phyloP scores from a whole-genome alignment of 2,888 invertebrate species.

The Lithodes maja region DNA sequence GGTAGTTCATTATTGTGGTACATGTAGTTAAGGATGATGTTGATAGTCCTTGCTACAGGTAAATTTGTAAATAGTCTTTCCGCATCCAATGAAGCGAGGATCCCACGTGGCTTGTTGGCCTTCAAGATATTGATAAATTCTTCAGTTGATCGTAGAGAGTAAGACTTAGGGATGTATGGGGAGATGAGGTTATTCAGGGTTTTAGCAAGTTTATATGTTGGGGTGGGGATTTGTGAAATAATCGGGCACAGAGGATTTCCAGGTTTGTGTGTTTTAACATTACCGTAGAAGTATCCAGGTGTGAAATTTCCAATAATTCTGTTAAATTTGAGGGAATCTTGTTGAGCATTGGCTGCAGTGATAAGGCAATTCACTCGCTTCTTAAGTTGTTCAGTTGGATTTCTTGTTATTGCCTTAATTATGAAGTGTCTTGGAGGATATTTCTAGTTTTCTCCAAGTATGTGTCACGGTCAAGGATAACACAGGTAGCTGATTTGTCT shows the following conservation, averaged over 20 bases:
- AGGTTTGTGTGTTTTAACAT: background rate
- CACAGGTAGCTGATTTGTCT: background rate
- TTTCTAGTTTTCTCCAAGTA: background rate
- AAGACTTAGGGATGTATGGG: background rate
- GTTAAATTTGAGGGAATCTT: background rate
- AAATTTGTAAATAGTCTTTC: background rate
- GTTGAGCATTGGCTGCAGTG: background rate
- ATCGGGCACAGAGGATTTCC: background rate
- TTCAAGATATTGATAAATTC: background rate
- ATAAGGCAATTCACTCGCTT: background rate
- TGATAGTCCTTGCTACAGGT: slow-evolving; percentile 4
- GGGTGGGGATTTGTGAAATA: slow-evolving; percentile 12
- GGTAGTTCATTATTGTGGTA: background rate
- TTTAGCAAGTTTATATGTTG: background rate
- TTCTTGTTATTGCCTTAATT: background rate
- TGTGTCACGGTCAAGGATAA: background rate
- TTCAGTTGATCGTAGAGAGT: background rate
- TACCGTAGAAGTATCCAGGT: background rate
- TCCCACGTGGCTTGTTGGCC: background rate
- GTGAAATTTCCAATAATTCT: background rate
- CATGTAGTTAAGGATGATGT: background rate
- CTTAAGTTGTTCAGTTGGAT: background rate
- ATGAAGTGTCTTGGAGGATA: background rate
- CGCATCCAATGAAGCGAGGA: background rate
- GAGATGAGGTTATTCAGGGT: background rate